These are phyloP conservation scores for Spodoptera litura DNA, from an alignment of 1,140 invertebrate species.

Conservation along the genomic window DNA sequence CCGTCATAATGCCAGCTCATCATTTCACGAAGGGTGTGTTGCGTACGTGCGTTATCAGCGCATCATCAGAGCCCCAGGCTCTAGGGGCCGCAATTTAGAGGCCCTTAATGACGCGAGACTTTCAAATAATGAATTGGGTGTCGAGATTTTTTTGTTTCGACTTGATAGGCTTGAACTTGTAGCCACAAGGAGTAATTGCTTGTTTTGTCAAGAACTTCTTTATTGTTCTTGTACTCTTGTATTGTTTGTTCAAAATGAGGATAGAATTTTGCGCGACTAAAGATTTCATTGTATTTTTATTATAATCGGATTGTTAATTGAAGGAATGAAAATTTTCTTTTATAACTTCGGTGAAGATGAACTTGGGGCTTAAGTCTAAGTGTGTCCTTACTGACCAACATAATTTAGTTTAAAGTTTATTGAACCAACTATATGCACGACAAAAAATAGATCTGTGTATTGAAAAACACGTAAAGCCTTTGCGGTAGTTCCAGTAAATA, in stretches of 20 bases:
- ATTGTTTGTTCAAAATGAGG: background rate
- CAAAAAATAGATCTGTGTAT: too few relatives aligned
- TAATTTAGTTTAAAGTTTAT: too few relatives aligned
- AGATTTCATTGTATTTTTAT: too few relatives aligned
- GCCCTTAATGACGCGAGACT: slow-evolving; percentile 28
- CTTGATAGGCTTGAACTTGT: slow-evolving; percentile 3
- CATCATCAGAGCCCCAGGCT: slow-evolving; percentile 1
- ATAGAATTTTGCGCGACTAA: too few relatives aligned
- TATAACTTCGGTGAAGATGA: too few relatives aligned
- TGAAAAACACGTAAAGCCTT: too few relatives aligned
- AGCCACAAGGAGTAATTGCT: background rate
- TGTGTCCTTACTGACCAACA: too few relatives aligned
- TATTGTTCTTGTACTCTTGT: background rate
- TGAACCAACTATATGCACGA: too few relatives aligned
- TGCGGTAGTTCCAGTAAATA: too few relatives aligned
- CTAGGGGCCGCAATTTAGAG: slow-evolving; percentile 28
- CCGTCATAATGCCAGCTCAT: slow-evolving; percentile 6
- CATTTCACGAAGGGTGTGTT: slow-evolving; percentile 13
- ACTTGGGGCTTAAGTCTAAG: too few relatives aligned
- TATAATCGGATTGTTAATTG: too few relatives aligned
- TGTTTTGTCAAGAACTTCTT: background rate
- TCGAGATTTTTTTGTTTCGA: slow-evolving; percentile 9
- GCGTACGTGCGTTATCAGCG: slow-evolving; percentile 32
- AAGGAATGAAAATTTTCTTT: too few relatives aligned
- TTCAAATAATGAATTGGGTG: slow-evolving; percentile 43